A percentile compares a stretch with the other conserved stretches of the same genome.
Conservation (phyloP, 2,113 vertebrate species). For the Brienomyrus longianalis region DNA sequence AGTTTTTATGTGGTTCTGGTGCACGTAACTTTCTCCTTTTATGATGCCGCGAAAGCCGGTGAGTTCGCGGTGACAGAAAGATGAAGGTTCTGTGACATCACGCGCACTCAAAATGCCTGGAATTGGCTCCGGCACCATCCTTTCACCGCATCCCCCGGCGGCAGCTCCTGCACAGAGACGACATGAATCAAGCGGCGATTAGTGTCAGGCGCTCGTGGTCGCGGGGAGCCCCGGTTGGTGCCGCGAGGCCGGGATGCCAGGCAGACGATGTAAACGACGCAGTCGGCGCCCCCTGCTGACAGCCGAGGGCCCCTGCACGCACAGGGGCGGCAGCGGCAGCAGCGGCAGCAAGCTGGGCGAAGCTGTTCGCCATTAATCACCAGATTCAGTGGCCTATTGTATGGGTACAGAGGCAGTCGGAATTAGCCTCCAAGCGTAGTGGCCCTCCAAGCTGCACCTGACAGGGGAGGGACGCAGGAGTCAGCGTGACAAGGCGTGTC, state of each 20-base stretch:
- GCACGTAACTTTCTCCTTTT: background rate
- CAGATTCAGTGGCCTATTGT: background rate
- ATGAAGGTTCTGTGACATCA: background rate
- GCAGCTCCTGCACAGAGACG: background rate
- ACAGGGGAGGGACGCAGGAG: background rate
- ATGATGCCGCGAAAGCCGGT: background rate
- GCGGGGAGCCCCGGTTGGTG: background rate
- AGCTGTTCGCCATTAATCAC: background rate
- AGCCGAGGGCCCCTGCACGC: background rate
- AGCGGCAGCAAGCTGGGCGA: background rate
- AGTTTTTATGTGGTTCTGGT: background rate
- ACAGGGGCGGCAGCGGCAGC: background rate
- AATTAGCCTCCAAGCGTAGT: background rate
- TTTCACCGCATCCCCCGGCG: background rate
- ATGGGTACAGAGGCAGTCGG: background rate
- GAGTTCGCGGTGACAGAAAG: background rate
- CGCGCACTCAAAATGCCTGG: background rate
- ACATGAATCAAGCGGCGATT: conserved; percentile 3
- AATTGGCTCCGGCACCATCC: background rate
- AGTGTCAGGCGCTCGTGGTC: background rate
- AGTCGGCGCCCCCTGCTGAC: background rate
- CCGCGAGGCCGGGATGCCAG: background rate
- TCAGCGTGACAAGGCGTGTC: background rate
- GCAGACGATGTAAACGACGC: background rate
- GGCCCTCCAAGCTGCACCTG: background rate